Conservation (phyloP, 2,888 invertebrate genomes). For the Nephrotoma flavescens region DNA sequence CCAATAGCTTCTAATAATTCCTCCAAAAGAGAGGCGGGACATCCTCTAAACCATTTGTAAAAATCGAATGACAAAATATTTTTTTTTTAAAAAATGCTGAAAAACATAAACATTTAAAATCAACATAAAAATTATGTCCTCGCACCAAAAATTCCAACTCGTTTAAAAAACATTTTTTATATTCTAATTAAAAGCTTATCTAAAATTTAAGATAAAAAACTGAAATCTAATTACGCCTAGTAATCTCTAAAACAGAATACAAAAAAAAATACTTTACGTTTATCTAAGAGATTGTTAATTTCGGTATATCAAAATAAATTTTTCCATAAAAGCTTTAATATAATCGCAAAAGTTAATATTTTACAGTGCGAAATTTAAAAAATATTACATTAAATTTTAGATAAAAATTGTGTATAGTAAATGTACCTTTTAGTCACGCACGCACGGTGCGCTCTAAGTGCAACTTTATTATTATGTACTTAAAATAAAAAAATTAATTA, state of each 20-base stretch:
- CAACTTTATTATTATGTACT: not conserved
- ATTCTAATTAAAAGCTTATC: not conserved
- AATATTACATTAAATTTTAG: not conserved
- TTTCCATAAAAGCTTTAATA: not conserved
- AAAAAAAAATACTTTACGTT: not conserved
- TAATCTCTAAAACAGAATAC: not conserved
- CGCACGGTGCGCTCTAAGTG: not conserved
- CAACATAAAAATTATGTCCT: too few species aligned
- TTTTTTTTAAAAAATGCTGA: too few species aligned
- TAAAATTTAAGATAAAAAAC: not conserved
- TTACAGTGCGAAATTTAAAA: not conserved
- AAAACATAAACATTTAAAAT: too few species aligned
- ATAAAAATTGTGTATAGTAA: not conserved
- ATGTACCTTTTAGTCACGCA: not conserved
- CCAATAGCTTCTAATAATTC: too few species aligned
- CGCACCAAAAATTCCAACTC: not conserved
- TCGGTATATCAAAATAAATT: not conserved
- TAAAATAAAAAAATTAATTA: not conserved
- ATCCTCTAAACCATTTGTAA: too few species aligned
- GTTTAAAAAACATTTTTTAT: not conserved
- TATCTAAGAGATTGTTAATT: not conserved
- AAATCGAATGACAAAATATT: too few species aligned
- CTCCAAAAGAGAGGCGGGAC: too few species aligned
- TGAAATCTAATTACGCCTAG: not conserved
- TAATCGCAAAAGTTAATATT: not conserved